phyloP scores from a whole-genome alignment of 2,113 vertebrate species.

The Cynocephalus volans region DNA sequence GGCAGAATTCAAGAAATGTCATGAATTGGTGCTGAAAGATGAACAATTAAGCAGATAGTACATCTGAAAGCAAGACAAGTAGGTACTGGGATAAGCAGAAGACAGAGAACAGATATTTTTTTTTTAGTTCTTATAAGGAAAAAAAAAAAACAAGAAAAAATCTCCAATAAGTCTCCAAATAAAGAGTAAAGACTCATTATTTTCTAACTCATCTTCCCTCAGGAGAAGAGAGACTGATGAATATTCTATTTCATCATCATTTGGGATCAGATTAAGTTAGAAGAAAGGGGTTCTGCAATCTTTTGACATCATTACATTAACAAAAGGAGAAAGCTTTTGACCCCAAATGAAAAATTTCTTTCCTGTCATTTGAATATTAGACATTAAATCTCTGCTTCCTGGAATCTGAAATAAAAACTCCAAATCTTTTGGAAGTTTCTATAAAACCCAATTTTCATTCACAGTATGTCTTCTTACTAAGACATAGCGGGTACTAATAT shows the following conservation, averaged over 20 bases:
- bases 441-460: slow-evolving; percentile 67
- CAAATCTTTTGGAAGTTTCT: slow-evolving; percentile 77
- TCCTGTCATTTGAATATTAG: slow-evolving; percentile 80
- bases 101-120: neutral
- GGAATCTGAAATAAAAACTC: slow-evolving; percentile 82
- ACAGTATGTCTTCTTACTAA: slow-evolving; percentile 51
- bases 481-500: neutral
- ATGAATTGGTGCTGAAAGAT: neutral
- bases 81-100: neutral
- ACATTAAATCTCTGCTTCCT: slow-evolving; percentile 80
- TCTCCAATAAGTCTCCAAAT: neutral
- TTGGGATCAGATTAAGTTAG: slow-evolving; percentile 64
- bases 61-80: neutral
- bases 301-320: slow-evolving; percentile 78
- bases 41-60: neutral
- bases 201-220: slow-evolving; percentile 25
- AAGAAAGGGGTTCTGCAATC: slow-evolving; percentile 57
- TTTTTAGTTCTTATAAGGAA: neutral
- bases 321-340: slow-evolving; percentile 77
- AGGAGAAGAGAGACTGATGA: slow-evolving; percentile 53
- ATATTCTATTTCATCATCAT: slow-evolving; percentile 73
- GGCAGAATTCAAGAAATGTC: neutral
- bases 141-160: neutral
- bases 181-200: slow-evolving; percentile 24
- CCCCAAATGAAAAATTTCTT: slow-evolving; percentile 77